Percentiles rank a stretch among this genome's conserved stretches.
phyloP scores from a whole-genome alignment of 2,113 vertebrate species.

The Sebastes fasciatus region DNA sequence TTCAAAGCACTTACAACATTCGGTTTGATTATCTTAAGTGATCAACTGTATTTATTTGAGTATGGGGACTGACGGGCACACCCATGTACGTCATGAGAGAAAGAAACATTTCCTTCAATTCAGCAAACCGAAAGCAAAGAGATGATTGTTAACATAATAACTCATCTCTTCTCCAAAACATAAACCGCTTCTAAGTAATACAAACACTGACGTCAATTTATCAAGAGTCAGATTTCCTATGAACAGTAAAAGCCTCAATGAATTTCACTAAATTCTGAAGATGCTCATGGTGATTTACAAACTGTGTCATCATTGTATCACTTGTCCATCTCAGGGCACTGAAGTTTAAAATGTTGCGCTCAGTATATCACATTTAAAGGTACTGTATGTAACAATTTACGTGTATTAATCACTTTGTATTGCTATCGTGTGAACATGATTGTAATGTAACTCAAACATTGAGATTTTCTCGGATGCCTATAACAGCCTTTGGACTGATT shows the following conservation, averaged over 20 bases:
- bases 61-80: constrained; percentile 5
- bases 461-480: too few relatives aligned
- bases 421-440: too few relatives aligned
- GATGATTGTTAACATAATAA: constrained; percentile 17
- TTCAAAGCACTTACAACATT: background rate
- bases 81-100: constrained; percentile 40
- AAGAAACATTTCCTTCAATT: constrained; percentile 61
- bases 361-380: too few relatives aligned
- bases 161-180: constrained; percentile 16
- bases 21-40: constrained; percentile 6
- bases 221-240: constrained; percentile 11
- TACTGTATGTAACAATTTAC: too few relatives aligned
- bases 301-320: background rate
- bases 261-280: too few relatives aligned
- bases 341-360: too few relatives aligned
- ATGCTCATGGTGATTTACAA: background rate
- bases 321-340: background rate
- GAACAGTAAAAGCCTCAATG: background rate
- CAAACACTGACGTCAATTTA: constrained; percentile 33
- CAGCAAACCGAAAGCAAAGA: constrained; percentile 35
- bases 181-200: constrained; percentile 28
- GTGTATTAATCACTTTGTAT: background rate
- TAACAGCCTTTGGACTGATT: too few relatives aligned
- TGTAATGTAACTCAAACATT: too few relatives aligned
- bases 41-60: constrained; percentile 1